Conservation (phyloP, 2,113 vertebrate genomes). For the Tupaia chinensis region DNA sequence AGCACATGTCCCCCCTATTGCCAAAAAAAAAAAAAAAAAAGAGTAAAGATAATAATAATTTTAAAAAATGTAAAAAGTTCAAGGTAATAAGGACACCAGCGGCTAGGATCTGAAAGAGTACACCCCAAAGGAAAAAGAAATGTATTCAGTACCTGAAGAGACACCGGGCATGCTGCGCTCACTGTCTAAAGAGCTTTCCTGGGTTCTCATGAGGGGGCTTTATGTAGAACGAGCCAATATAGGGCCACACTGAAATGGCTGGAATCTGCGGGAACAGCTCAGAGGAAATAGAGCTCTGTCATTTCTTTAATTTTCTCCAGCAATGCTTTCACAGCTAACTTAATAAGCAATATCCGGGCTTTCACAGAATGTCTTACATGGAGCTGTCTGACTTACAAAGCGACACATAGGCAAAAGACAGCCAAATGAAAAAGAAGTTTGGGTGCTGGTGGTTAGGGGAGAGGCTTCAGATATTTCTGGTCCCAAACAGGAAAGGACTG, state of each 20-base stretch:
- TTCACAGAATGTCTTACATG: conserved; percentile 36
- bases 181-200: conserved; percentile 54
- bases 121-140: conserved; percentile 53
- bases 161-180: background rate
- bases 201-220: conserved; percentile 51
- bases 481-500: background rate
- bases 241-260: conserved; percentile 52
- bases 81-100: conserved; percentile 33
- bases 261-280: background rate
- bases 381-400: background rate
- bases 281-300: background rate
- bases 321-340: conserved; percentile 44
- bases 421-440: background rate
- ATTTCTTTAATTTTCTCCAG: conserved; percentile 65
- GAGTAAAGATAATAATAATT: too few relatives aligned
- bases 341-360: background rate
- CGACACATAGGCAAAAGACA: background rate
- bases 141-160: conserved; percentile 54
- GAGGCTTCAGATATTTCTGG: background rate
- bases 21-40: too few relatives aligned
- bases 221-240: conserved; percentile 64
- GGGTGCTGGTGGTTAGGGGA: too few relatives aligned
- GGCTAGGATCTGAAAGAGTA: background rate
- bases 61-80: too few relatives aligned
- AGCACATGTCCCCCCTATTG: too few relatives aligned